Conservation (phyloP, 92 coral and sea anemone genomes). For the Siderastrea siderea region DNA sequence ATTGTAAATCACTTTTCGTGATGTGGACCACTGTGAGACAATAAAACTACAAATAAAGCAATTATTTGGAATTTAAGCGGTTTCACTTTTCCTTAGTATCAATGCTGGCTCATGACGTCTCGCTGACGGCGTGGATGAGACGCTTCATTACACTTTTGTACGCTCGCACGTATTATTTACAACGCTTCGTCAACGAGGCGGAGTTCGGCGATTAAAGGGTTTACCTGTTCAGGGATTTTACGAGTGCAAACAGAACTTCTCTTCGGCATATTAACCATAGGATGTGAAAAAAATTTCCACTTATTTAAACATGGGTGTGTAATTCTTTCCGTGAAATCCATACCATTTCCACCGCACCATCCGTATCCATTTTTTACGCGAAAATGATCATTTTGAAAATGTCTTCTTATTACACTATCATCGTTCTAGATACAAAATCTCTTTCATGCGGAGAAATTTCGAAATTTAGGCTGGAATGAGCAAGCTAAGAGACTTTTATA, state of each 20-base stretch:
- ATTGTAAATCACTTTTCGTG: no score
- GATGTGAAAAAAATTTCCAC: background rate
- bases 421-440: background rate
- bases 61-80: background rate
- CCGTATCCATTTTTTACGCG: background rate
- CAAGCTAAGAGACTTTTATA: background rate
- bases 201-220: background rate
- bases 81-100: conserved; percentile 6
- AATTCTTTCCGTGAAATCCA: background rate
- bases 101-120: background rate
- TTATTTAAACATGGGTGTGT: background rate
- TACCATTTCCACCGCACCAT: no score
- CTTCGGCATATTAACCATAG: conserved; percentile 32
- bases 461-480: background rate
- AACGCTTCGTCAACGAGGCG: conserved; percentile 4
- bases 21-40: no score
- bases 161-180: conserved; percentile 12
- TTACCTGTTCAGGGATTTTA: conserved; percentile 16
- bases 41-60: no score
- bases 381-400: background rate
- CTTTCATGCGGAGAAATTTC: background rate
- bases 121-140: background rate
- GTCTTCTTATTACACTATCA: background rate
- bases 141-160: background rate
- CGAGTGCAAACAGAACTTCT: background rate